Conservation (phyloP, 37 sponge, comb jelly and placozoan genomes). For the Amphimedon queenslandica region DNA sequence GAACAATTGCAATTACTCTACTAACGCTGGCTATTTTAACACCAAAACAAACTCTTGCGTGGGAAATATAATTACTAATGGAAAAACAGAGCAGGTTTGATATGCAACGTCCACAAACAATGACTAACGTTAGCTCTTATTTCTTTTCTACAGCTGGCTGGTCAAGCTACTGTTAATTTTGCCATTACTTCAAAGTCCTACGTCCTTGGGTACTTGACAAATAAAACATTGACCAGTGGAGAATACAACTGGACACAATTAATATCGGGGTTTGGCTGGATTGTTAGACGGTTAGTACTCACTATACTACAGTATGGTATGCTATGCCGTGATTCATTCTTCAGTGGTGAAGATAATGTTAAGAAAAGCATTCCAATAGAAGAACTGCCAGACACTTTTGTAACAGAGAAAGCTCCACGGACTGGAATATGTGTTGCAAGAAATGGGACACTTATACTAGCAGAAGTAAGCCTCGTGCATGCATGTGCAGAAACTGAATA, state of each 20-base stretch:
- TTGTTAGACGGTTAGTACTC: constrained; percentile 48
- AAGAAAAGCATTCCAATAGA: constrained; percentile 43
- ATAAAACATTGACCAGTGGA: constrained; percentile 23
- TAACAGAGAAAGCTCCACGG: constrained; percentile 59
- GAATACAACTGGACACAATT: constrained; percentile 15
- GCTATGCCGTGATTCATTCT: constrained; percentile 3
- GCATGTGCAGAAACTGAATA: background rate
- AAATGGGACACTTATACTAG: constrained; percentile 45
- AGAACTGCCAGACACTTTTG: constrained; percentile 41
- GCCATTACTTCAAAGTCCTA: constrained; percentile 18
- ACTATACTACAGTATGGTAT: background rate
- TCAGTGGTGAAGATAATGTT: constrained; percentile 41
- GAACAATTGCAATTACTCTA: constrained; percentile 71
- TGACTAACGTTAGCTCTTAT: too few species aligned
- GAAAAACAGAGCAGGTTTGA: constrained; percentile 32
- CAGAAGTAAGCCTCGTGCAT: constrained; percentile 35
- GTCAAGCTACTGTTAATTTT: constrained; percentile 43
- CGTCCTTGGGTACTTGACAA: constrained; percentile 59
- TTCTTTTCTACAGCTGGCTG: constrained; percentile 18
- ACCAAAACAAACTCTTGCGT: constrained; percentile 48
- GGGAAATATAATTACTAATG: constrained; percentile 70
- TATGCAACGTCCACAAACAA: too few species aligned
- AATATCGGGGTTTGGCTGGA: constrained; percentile 69
- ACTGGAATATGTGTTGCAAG: constrained; percentile 38
- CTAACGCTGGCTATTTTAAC: constrained; percentile 81